These are phyloP conservation scores for Ophiodon elongatus DNA, from an alignment of 2,113 vertebrate species.

Conservation along the genomic window DNA sequence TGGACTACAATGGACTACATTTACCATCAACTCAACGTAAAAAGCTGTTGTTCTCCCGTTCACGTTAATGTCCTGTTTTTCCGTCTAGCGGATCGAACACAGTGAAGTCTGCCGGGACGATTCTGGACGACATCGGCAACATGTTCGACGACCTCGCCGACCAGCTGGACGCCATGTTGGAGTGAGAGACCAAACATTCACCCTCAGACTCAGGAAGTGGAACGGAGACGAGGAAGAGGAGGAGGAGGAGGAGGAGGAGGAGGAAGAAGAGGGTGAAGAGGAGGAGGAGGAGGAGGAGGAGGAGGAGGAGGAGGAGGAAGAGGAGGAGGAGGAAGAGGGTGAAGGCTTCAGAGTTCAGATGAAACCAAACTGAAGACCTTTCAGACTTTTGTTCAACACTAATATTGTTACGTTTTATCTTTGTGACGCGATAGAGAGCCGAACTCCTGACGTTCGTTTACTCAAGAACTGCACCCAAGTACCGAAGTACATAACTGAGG, in stretches of 20 bases:
- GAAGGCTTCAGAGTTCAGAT: neutral
- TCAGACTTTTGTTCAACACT: neutral
- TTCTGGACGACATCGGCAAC: constrained; percentile 96
- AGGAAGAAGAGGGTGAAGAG: too few relatives aligned
- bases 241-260: too few relatives aligned
- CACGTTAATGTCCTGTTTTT: neutral
- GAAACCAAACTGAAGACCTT: constrained; percentile 9
- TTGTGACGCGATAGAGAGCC: neutral
- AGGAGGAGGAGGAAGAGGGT: too few relatives aligned
- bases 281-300: too few relatives aligned
- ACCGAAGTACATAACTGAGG: neutral
- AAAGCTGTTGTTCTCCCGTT: neutral
- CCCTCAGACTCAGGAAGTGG: constrained; percentile 59
- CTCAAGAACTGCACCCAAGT: neutral
- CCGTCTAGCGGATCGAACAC: constrained; percentile 55
- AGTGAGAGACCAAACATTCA: constrained; percentile 82
- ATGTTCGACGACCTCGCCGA: constrained; percentile 93
- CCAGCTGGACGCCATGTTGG: constrained; percentile 92
- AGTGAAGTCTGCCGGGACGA: constrained; percentile 87
- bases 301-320: too few relatives aligned
- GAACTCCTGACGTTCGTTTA: neutral
- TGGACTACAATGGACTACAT: neutral
- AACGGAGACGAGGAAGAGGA: neutral
- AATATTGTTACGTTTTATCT: constrained; percentile 39
- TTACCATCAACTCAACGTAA: neutral